Conservation (phyloP, 2,113 vertebrate genomes). For the Tachysurus fulvidraco region DNA sequence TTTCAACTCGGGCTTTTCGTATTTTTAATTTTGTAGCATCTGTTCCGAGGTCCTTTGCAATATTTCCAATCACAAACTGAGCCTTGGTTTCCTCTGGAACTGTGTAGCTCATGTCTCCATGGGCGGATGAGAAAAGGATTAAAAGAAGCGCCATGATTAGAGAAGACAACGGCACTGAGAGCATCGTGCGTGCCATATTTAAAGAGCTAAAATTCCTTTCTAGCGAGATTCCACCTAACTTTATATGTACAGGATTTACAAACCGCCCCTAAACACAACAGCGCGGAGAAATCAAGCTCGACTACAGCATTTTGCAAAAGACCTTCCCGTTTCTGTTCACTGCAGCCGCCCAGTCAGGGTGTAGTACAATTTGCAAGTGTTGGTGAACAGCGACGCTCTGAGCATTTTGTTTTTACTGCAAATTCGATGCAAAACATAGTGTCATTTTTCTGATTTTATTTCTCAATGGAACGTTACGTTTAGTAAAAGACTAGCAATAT, state of each 20-base stretch:
- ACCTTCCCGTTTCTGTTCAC: not conserved
- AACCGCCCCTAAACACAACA: not conserved
- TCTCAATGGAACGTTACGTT: not conserved
- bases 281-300: not conserved
- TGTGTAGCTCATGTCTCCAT: slow-evolving; percentile 63
- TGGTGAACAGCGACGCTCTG: slow-evolving; percentile 50
- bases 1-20: slow-evolving; percentile 64
- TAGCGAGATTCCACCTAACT: not conserved
- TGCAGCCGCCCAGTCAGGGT: not conserved
- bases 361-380: not conserved
- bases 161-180: not conserved
- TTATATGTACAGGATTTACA: not conserved
- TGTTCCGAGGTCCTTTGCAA: slow-evolving; percentile 73
- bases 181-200: not conserved
- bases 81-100: slow-evolving; percentile 68
- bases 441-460: not conserved
- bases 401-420: slow-evolving; percentile 8
- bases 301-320: not conserved
- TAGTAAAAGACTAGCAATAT: not conserved
- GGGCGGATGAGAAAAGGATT: not conserved
- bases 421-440: not conserved
- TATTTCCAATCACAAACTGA: slow-evolving; percentile 66
- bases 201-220: not conserved
- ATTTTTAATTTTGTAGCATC: slow-evolving; percentile 67
- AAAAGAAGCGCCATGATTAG: not conserved